These are phyloP conservation scores for Enteromius unitaeniatus DNA, from an alignment of 2,797 vertebrate species.

Conservation along the genomic window DNA sequence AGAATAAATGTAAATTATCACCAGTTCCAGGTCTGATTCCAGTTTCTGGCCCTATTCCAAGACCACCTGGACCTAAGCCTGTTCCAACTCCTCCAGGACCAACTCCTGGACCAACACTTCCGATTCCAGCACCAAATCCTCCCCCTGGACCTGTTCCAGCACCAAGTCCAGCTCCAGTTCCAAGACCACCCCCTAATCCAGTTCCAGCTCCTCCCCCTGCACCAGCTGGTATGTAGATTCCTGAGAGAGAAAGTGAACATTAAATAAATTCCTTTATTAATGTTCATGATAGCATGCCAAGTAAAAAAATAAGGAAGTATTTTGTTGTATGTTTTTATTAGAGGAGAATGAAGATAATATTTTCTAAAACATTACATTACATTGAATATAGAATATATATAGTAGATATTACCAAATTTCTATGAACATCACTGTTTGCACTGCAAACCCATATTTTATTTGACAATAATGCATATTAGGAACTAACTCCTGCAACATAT, in stretches of 20 bases:
- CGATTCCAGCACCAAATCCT: conserved; percentile 44
- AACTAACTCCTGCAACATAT: conserved; percentile 31
- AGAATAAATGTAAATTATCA: conserved; percentile 58
- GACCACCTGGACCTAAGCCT: conserved; percentile 51
- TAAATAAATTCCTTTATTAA: conserved; percentile 13
- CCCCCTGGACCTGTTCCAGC: conserved; percentile 55
- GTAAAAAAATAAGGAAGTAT: background rate
- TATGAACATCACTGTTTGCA: conserved; percentile 6
- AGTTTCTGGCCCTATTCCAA: conserved; percentile 64
- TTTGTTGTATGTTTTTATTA: conserved; percentile 6
- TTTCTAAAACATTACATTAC: background rate
- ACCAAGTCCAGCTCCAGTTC: conserved; percentile 62
- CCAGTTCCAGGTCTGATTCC: conserved; percentile 69
- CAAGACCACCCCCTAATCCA: conserved; percentile 48
- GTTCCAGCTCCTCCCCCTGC: conserved; percentile 65
- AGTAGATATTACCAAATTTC: conserved; percentile 16
- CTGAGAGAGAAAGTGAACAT: conserved; percentile 58
- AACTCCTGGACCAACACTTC: conserved; percentile 52
- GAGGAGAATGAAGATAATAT: background rate
- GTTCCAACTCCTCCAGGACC: conserved; percentile 54
- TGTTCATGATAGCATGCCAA: background rate
- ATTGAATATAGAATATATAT: background rate
- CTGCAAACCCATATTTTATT: conserved; percentile 2
- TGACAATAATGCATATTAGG: background rate
- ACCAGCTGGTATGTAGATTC: conserved; percentile 74